Conservation (phyloP, 2,113 vertebrate genomes). For the Lycaon pictus region DNA sequence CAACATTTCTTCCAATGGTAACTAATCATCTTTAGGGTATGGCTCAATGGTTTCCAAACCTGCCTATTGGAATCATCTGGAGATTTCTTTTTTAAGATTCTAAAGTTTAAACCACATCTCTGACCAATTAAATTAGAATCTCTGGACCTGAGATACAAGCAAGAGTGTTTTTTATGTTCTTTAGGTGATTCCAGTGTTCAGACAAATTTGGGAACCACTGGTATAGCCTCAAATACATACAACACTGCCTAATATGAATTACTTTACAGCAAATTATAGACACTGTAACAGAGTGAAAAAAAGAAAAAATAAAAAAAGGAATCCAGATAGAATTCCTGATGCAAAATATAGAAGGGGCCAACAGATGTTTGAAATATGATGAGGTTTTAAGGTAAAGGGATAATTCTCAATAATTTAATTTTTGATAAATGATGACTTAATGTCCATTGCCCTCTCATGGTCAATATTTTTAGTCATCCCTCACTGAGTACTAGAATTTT, state of each 20-base stretch:
- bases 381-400: not conserved
- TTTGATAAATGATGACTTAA: not conserved
- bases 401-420: not conserved
- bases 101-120: not conserved
- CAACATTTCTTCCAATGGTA: not conserved
- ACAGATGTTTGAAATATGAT: not conserved
- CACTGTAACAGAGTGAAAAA: not conserved
- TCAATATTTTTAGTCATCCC: not conserved
- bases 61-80: not conserved
- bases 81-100: not conserved
- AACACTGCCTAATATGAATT: not conserved
- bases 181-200: not conserved
- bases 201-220: not conserved
- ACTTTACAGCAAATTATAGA: not conserved
- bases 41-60: not conserved
- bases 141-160: not conserved
- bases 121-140: conserved; percentile 37
- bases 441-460: not conserved
- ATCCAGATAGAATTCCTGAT: not conserved
- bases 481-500: not conserved
- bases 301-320: not conserved
- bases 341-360: not conserved
- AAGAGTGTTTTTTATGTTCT: not conserved
- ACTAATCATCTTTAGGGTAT: not conserved
- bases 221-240: not conserved